Evolutionary conservation across 2,113 vertebrate species (phyloP).

Genomic region (Numenius arquata): DNA sequence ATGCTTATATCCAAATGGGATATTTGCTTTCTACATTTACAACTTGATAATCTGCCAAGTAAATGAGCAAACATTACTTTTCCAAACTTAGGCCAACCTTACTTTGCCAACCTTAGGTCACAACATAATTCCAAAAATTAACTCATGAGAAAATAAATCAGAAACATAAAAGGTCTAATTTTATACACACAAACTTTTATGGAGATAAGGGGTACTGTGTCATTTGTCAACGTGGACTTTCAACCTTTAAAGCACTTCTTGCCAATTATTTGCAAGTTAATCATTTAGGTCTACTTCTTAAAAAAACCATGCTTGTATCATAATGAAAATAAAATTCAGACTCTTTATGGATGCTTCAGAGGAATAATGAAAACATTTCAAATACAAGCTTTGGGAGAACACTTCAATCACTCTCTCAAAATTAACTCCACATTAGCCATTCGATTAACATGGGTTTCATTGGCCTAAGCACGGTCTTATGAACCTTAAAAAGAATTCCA

Average conservation of each 20-base stretch:
- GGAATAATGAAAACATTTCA: neutral
- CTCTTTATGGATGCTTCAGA: neutral
- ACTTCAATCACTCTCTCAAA: neutral
- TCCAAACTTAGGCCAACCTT: too few species aligned
- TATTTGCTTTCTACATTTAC: neutral
- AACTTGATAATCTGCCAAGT: neutral
- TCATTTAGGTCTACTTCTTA: neutral
- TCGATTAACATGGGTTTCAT: neutral
- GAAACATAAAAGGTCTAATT: neutral
- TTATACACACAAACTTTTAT: neutral
- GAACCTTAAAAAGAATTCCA: neutral
- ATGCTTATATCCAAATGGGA: fast-evolving
- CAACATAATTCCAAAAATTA: neutral
- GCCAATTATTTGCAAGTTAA: neutral
- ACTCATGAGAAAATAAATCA: neutral
- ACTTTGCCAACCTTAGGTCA: neutral
- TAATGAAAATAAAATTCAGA: neutral
- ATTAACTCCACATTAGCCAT: neutral
- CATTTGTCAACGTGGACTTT: neutral
- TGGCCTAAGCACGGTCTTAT: neutral
- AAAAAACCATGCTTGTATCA: neutral
- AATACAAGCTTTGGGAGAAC: neutral
- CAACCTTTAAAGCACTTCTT: neutral
- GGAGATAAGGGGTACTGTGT: neutral
- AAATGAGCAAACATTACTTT: neutral